Base-by-base conservation (phyloP, 2,797 vertebrate species). In the Pelobates cultripes region DNA sequence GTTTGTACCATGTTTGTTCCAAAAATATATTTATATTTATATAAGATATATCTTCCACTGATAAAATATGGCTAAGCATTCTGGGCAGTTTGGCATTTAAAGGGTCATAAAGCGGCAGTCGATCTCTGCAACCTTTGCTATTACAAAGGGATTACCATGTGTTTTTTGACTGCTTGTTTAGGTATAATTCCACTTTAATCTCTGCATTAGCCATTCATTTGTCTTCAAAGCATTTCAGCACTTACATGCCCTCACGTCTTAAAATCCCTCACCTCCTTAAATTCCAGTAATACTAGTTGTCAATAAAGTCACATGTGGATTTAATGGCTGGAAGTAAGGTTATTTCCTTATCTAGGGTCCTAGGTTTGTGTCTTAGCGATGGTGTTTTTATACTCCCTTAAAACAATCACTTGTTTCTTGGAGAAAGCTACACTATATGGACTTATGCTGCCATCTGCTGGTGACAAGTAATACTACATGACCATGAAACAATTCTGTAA, bases 391-490 rank as follows among this genome's bases (percentile, higher is more conserved):
- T 28, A 47, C 43, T 51, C n/a, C 69, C 3, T 43, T n/a, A 71
- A 70, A 4, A 14, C 42, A 70, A 14, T 70, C 0, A 1, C 40
- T 3, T 28, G n/a, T 17, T 51, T 51, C 47, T 10, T 6, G 17
- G 17, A 53, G 28, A 28, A 28, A 28, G 28, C 67, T 70, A 53
- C 14, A 66, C 15, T 73, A 14, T 45, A 17, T n/a, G 17, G 64
- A 70, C 47, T 9, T 47, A 5, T 66, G n/a, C 73, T 75, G 72
- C 72, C 79, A 69, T 43, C 79, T 75, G 28, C 51, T 81, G 79
- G n/a, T 45, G 44, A 12, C 4, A 2, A 13, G 13, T 14, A 68
- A 13, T 6, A 76, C 28, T 76, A 28, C 45, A 76, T 41, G 43
- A 3, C 17, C 43, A 4, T 28, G 28, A 28, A 28, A 28, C 28